phyloP scores from a whole-genome alignment of 2,113 vertebrate genomes.

The Chaetops frenatus region DNA sequence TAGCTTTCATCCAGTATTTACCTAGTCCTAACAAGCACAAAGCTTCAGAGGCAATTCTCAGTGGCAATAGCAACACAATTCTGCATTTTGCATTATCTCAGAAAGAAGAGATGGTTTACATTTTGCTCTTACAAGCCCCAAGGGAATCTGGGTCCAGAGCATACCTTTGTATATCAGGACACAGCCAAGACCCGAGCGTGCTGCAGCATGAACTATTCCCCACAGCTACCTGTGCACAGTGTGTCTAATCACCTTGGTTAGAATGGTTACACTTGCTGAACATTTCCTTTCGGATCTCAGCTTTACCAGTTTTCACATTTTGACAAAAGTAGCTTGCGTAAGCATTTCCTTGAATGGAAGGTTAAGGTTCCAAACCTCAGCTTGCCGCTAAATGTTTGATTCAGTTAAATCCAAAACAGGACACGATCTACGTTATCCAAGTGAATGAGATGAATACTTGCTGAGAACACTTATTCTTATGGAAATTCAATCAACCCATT shows the following conservation, averaged over 20 bases:
- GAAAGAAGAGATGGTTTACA: background rate
- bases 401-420: background rate
- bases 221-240: background rate
- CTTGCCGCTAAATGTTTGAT: background rate
- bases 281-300: background rate
- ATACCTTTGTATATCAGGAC: background rate
- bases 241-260: accelerated
- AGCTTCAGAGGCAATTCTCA: background rate
- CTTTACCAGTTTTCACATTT: background rate
- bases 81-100: background rate
- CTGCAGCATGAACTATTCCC: background rate
- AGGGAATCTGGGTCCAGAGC: background rate
- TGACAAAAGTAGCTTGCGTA: background rate
- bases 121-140: background rate
- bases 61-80: background rate
- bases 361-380: background rate
- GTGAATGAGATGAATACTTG: background rate
- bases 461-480: background rate
- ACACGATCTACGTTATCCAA: background rate
- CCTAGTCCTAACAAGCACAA: background rate
- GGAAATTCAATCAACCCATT: background rate
- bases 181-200: background rate
- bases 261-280: background rate
- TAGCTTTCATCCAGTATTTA: background rate
- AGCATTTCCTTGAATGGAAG: background rate